Conservation (phyloP, 2,113 vertebrate genomes). For the Heterocephalus glaber region DNA sequence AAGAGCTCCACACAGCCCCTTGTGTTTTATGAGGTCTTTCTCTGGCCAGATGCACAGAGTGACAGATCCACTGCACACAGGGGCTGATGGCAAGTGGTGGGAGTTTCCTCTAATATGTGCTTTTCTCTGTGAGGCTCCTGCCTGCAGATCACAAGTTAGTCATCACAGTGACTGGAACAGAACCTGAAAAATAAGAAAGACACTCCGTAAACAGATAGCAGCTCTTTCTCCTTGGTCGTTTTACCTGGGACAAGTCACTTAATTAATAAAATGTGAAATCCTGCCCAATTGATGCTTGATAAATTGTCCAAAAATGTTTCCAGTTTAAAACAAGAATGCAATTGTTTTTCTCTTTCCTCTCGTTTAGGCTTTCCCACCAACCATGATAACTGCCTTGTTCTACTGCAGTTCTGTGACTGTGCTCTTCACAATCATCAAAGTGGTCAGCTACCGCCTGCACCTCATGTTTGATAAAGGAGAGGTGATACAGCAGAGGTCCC, state of each 20-base stretch:
- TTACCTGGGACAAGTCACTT: neutral
- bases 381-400: conserved; percentile 90
- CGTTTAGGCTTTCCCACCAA: conserved; percentile 93
- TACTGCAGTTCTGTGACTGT: conserved; percentile 94
- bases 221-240: neutral
- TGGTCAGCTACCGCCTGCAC: conserved; percentile 95
- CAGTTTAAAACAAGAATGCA: neutral
- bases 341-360: conserved; percentile 51
- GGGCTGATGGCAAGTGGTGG: neutral
- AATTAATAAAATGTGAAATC: neutral
- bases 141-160: neutral
- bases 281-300: neutral
- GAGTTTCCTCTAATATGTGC: neutral
- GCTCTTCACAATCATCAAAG: conserved; percentile 94
- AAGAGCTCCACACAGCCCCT: neutral
- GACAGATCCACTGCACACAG: neutral
- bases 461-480: conserved; percentile 96
- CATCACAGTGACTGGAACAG: neutral
- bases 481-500: conserved; percentile 87
- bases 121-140: neutral
- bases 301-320: neutral
- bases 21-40: neutral
- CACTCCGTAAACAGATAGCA: neutral
- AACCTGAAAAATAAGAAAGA: neutral
- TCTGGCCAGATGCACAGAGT: neutral